Base-by-base conservation (phyloP, 1,140 invertebrate genomes). In the Lycorma delicatula region DNA sequence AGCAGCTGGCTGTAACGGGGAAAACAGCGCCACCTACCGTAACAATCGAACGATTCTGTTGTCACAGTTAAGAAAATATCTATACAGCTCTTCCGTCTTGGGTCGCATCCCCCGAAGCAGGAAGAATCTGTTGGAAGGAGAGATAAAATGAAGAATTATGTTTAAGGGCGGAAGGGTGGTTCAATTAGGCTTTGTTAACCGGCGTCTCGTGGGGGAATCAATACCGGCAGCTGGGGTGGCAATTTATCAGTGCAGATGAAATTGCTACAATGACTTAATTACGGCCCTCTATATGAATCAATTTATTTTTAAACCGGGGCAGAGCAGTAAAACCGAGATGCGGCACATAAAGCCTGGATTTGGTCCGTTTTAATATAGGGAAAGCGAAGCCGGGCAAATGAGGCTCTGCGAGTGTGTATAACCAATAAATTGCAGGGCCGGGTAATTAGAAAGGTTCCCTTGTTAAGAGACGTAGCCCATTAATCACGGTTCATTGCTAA, bases 381-480 rank as follows among this genome's bases (percentile, higher is more conserved):
- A 49, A 31, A 28, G 41, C 54, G 22, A 22, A 28, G 41, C 22
- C 18, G 27, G 54, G 54, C 54, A 57, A 57, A 57, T 57, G 55
- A 57, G 55, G 46, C 55, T 57, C 48, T 13, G 44, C 27, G 25
- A 49, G 55, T 49, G 55, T 57, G 55, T 57, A 57, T 57, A 57
- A 57, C 55, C 55, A 57, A 57, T 57, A 57, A 57, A 57, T 57
- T 57, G 55, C 55, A 57, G 55, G 55, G 55, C 28, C 44, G 58
- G 58, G 44, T 59, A 59, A 59, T 59, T 59, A 59, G 58, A 59
- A 55, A 55, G 58, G 51, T 55, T 54, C 58, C 52, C 52, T 59
- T 55, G 58, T 59, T 55, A 59, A 59, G 51, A 44, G 51, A 59
- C 41, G 51, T 52, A 54, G 38, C 58, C 58, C 58, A 59, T 59